Evolutionary conservation across 2,113 vertebrate genomes (phyloP).

Genomic region (Cynopterus brachyotis): DNA sequence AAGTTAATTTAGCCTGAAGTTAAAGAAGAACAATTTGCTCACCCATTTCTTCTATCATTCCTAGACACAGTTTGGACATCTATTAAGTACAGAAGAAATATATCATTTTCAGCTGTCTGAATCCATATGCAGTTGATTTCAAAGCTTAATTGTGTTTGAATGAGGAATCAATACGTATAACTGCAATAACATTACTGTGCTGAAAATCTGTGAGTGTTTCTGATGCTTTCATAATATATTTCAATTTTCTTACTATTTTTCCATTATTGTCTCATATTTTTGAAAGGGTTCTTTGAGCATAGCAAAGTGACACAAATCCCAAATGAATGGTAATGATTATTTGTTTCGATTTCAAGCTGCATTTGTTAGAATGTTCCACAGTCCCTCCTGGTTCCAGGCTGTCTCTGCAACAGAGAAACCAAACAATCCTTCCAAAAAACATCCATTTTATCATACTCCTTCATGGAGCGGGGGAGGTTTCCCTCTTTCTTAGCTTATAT

Average conservation of each 20-base stretch:
- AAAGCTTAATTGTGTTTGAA: constrained; percentile 73
- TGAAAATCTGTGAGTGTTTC: constrained; percentile 49
- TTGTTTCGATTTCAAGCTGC: constrained; percentile 48
- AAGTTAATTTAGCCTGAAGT: constrained; percentile 40
- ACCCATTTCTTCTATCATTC: constrained; percentile 37
- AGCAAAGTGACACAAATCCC: constrained; percentile 45
- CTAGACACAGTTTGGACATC: constrained; percentile 44
- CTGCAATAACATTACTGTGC: constrained; percentile 44
- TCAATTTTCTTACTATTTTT: constrained; percentile 74
- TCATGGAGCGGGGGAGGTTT: neutral
- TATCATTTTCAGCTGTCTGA: constrained; percentile 71
- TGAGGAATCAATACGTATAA: constrained; percentile 72
- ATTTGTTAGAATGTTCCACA: neutral
- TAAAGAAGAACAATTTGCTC: constrained; percentile 45
- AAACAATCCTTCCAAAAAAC: neutral
- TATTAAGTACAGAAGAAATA: constrained; percentile 63
- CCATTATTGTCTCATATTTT: constrained; percentile 69
- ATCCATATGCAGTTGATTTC: constrained; percentile 68
- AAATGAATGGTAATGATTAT: constrained; percentile 45
- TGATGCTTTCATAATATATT: constrained; percentile 64
- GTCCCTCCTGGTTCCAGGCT: constrained; percentile 8
- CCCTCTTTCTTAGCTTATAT: neutral
- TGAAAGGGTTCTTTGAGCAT: constrained; percentile 63
- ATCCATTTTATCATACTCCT: neutral
- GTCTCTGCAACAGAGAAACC: neutral